Evolutionary conservation across 2,888 invertebrate genomes (phyloP).

Genomic region (Mimas tiliae): DNA sequence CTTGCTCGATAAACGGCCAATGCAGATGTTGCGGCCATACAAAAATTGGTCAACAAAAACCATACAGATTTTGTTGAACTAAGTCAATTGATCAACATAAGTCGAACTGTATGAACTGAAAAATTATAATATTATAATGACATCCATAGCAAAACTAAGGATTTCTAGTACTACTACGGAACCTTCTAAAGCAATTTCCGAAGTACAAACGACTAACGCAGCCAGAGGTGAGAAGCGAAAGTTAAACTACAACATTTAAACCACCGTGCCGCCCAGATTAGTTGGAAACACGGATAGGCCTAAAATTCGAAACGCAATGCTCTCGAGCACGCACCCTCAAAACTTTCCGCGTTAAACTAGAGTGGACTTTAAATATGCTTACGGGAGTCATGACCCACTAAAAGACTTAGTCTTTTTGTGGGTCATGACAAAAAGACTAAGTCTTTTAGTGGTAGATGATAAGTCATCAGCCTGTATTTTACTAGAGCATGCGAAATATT

Average conservation of each 20-base stretch:
- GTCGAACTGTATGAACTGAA: too few relatives aligned
- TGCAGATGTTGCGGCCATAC: too few relatives aligned
- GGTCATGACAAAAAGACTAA: too few relatives aligned
- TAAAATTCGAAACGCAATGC: conserved; percentile 21
- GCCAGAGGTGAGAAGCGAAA: conserved; percentile 20
- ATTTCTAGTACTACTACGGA: neutral
- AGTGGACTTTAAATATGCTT: neutral
- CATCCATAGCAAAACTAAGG: too few relatives aligned
- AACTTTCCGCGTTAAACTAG: conserved; percentile 16
- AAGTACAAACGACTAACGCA: neutral
- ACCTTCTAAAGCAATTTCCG: conserved; percentile 8
- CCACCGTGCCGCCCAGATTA: conserved; percentile 3
- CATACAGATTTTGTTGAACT: too few relatives aligned
- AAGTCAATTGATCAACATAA: too few relatives aligned
- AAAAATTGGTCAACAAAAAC: too few relatives aligned
- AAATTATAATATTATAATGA: too few relatives aligned
- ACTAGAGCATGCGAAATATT: too few relatives aligned
- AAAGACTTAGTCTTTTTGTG: neutral
- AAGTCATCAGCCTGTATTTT: too few relatives aligned
- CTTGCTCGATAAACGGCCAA: too few relatives aligned
- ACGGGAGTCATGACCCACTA: neutral
- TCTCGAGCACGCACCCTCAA: conserved; percentile 20
- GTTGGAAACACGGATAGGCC: conserved; percentile 12
- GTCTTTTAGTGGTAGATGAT: too few relatives aligned
- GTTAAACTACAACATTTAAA: conserved; percentile 22